Evolutionary conservation across 1,140 invertebrate genomes (phyloP), one percentile per base, ranked within the genome.

Genomic region (Neodiprion lecontei): DNA sequence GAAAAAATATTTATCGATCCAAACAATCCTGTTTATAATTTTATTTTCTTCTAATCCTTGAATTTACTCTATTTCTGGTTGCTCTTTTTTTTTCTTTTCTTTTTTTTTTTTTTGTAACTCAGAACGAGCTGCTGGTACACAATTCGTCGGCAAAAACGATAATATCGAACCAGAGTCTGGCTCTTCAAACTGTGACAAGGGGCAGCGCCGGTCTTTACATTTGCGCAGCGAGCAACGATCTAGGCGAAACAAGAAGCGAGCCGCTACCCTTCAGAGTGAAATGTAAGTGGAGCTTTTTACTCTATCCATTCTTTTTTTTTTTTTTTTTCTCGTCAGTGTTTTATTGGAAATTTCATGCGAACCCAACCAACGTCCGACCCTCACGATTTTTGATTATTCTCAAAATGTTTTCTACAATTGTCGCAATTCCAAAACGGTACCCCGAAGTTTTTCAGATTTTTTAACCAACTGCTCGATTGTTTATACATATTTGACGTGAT

Each of bases 61-160:
- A 40, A 40, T 40, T 40, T 40, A 1, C 1, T 40, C 28, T 40
- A 40, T 40, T 40, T 40, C 28, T 40, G 17, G 17, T 21, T 21
- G 17, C 17, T 21, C 17, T 21, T 21, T 21, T 21, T 21, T 21
- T 21, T 21, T 21, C 1, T 21, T 21, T 1, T 40, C 4, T 69
- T 1, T 40, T 40, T 69, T 78, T 75, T 78, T 78, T 81, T 69
- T 82, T 70, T 81, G 72, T 86, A 40, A 1, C 87, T 12, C 87
- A 92, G 91, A 90, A 89, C 40, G 84, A 87, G 66, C 82, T 91
- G 72, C 79, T 93, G 73, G 89, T 89, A 72, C 91, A 93, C 77
- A 93, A 92, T 83, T 89, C 90, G 49, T 90, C 91, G n/a, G 90
- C 90, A 10, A 90, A 92, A 72, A 89, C 92, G 69, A 92, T 93